Evolutionary conservation across 2,888 invertebrate species (phyloP).

Genomic region (Cistogaster globosa): DNA sequence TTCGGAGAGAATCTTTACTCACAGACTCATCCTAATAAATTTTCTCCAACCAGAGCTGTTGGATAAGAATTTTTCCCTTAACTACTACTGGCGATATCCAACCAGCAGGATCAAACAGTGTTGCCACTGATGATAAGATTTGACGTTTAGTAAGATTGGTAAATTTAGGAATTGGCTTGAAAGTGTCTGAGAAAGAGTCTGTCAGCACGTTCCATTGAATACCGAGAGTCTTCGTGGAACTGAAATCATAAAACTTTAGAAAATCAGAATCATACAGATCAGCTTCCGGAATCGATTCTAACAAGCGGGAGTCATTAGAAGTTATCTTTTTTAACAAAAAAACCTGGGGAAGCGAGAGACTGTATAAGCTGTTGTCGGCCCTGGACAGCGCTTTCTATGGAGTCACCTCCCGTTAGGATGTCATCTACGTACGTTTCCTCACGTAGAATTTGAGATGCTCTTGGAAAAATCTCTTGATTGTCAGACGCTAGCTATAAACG

Average conservation of each 20-base stretch:
- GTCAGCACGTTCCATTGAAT: constrained; percentile 18
- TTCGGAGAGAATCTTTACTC: background rate
- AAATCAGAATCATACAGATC: constrained; percentile 9
- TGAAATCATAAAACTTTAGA: background rate
- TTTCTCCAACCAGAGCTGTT: background rate
- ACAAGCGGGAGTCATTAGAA: constrained; percentile 6
- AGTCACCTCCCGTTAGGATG: background rate
- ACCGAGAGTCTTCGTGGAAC: constrained; percentile 12
- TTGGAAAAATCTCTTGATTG: constrained; percentile 21
- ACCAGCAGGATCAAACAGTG: background rate
- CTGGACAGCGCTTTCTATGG: background rate
- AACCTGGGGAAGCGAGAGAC: background rate
- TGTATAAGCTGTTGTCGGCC: background rate
- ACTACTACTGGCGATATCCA: background rate
- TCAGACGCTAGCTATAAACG: background rate
- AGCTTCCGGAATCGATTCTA: background rate
- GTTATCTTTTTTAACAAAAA: background rate
- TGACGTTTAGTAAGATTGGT: too few species aligned
- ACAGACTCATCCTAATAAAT: background rate
- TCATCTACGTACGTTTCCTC: constrained; percentile 13
- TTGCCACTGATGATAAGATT: too few species aligned
- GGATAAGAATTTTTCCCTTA: background rate
- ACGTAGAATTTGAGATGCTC: constrained; percentile 13
- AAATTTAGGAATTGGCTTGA: background rate
- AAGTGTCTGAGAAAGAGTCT: background rate